Conservation (phyloP, 2,113 vertebrate species). For the Oncorhynchus gorbuscha region DNA sequence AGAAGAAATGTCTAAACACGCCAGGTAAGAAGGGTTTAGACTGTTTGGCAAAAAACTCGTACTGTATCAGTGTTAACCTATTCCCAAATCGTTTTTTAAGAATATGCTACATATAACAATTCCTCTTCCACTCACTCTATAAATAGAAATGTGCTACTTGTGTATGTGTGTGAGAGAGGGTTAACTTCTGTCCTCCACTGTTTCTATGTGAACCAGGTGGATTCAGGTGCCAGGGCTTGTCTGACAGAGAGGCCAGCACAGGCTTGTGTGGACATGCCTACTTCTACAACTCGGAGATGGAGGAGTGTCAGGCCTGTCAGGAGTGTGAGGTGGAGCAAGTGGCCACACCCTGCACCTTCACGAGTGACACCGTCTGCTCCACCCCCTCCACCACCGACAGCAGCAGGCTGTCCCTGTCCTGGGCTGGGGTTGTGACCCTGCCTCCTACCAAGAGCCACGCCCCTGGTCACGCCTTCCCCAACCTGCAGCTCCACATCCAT, state of each 20-base stretch:
- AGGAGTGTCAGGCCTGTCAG: conserved; percentile 82
- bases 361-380: conserved; percentile 76
- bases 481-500: conserved; percentile 75
- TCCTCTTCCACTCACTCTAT: no score
- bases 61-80: neutral
- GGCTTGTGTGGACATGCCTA: conserved; percentile 79
- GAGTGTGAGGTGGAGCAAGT: conserved; percentile 76
- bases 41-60: neutral
- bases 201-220: conserved; percentile 71
- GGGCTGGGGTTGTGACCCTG: conserved; percentile 71
- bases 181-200: neutral
- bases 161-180: neutral
- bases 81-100: no score
- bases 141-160: no score
- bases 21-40: conserved; percentile 67
- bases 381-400: conserved; percentile 8
- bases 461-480: conserved; percentile 63
- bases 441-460: conserved; percentile 44
- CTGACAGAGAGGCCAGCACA: conserved; percentile 72
- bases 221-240: conserved; percentile 83
- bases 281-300: conserved; percentile 81
- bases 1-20: conserved; percentile 84
- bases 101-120: neutral
- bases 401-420: conserved; percentile 74
- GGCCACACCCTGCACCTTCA: conserved; percentile 71